Evolutionary conservation across 2,888 invertebrate species (phyloP).

Genomic region (Phytoseiulus persimilis): DNA sequence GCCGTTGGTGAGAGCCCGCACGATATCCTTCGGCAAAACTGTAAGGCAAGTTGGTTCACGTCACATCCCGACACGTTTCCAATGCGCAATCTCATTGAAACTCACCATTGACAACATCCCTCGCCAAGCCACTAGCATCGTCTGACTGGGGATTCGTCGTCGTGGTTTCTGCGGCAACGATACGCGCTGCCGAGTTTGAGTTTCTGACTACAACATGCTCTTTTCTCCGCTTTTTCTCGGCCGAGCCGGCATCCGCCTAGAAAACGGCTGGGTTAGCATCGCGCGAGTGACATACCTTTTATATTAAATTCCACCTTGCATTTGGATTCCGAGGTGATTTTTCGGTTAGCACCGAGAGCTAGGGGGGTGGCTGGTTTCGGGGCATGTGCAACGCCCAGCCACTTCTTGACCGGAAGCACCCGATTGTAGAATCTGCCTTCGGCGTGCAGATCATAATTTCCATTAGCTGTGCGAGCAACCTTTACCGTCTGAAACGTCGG

Average conservation of each 20-base stretch:
- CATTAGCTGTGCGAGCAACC: constrained; percentile 29
- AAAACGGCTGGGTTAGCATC: not conserved
- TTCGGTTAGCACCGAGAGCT: constrained; percentile 27
- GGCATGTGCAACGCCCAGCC: constrained; percentile 37
- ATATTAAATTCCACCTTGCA: constrained; percentile 39
- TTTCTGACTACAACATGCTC: not conserved
- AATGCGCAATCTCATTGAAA: constrained; percentile 10
- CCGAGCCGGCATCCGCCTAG: not conserved
- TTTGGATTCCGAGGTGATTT: constrained; percentile 33
- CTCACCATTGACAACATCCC: constrained; percentile 32
- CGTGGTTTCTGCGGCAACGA: not conserved
- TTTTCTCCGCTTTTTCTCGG: not conserved
- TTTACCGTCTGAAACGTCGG: constrained; percentile 32
- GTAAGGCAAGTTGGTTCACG: constrained; percentile 27
- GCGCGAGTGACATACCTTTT: constrained; percentile 21
- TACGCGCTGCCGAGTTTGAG: not conserved
- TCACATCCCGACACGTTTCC: not conserved
- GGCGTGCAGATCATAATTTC: constrained; percentile 33
- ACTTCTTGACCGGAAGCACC: constrained; percentile 23
- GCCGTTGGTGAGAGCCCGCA: constrained; percentile 36
- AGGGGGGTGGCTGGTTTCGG: constrained; percentile 24
- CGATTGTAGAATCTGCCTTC: constrained; percentile 28
- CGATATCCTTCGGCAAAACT: constrained; percentile 28
- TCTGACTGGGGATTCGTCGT: not conserved
- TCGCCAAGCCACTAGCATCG: not conserved